Evolutionary conservation across 1,140 invertebrate species (phyloP).

Genomic region (Drosophila pectinifera): DNA sequence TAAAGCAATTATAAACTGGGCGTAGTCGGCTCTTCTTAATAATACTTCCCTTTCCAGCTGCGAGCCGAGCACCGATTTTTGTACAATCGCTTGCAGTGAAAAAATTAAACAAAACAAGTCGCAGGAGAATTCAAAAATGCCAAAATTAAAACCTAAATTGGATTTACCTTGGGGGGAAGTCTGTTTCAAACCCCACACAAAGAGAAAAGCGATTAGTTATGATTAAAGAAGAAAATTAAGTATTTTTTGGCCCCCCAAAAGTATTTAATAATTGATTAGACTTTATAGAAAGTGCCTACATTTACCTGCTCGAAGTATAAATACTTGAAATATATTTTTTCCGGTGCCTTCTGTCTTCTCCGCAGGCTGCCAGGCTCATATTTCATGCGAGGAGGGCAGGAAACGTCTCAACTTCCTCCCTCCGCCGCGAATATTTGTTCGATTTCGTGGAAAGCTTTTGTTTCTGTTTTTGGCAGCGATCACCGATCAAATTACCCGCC

Average conservation of each 20-base stretch:
- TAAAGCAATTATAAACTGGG: slow-evolving; percentile 82
- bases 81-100: slow-evolving; percentile 9
- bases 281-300: too few species aligned
- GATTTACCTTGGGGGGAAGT: slow-evolving; percentile 30
- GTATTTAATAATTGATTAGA: not conserved
- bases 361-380: slow-evolving; percentile 25
- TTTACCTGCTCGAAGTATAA: not conserved
- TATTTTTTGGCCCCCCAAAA: too few species aligned
- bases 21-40: slow-evolving; percentile 52
- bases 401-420: slow-evolving; percentile 11
- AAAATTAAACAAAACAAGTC: slow-evolving; percentile 13
- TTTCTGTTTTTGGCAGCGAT: slow-evolving; percentile 10
- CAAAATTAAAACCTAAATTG: slow-evolving; percentile 37
- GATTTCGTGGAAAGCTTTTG: slow-evolving; percentile 42
- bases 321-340: slow-evolving; percentile 2
- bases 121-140: not conserved
- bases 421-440: slow-evolving; percentile 4
- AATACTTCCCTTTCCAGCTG: slow-evolving; percentile 11
- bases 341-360: not conserved
- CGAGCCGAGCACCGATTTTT: slow-evolving; percentile 42
- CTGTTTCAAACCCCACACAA: too few species aligned
- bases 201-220: too few species aligned
- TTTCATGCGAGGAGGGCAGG: slow-evolving; percentile 34
- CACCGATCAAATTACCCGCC: slow-evolving; percentile 19
- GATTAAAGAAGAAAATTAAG: not conserved